These are phyloP conservation scores for Cheilosia pagana DNA, from an alignment of 2,888 invertebrate species.

Conservation along the genomic window DNA sequence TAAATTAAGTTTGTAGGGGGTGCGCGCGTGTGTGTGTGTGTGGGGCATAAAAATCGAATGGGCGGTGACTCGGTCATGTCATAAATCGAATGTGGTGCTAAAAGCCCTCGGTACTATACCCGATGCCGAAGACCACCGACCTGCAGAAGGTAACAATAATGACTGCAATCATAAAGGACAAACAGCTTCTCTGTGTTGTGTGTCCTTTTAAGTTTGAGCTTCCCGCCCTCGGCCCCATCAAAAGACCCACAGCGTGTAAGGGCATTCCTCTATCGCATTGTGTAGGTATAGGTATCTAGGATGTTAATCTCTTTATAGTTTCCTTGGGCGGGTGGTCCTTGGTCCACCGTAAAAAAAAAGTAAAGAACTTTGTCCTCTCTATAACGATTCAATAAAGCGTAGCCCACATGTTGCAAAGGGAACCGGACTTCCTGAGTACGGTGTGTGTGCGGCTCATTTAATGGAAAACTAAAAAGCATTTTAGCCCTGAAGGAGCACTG, in stretches of 20 bases:
- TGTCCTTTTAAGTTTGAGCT: conserved; percentile 45
- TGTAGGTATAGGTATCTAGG: conserved; percentile 65
- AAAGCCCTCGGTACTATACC: conserved; percentile 24
- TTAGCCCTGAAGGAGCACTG: conserved; percentile 63
- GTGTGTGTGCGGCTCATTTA: conserved; percentile 63
- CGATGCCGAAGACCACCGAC: conserved; percentile 5
- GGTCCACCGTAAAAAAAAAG: conserved; percentile 49
- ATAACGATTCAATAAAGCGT: conserved; percentile 72
- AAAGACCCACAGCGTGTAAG: neutral
- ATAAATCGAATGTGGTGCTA: conserved; percentile 63
- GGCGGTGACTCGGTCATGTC: conserved; percentile 27
- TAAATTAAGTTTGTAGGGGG: conserved; percentile 34
- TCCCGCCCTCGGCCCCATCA: neutral
- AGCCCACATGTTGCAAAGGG: conserved; percentile 69
- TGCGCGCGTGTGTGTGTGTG: neutral
- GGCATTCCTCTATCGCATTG: neutral
- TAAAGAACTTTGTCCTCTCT: conserved; percentile 31
- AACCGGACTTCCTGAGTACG: conserved; percentile 51
- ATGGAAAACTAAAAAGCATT: conserved; percentile 74
- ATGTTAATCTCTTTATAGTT: conserved; percentile 74
- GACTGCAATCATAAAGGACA: conserved; percentile 72
- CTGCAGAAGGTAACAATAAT: conserved; percentile 64
- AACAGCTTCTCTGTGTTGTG: conserved; percentile 45
- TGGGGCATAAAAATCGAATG: conserved; percentile 51
- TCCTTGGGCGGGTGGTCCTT: conserved; percentile 46